phyloP scores from a whole-genome alignment of 1,140 invertebrate species.

The Leptinotarsa undecemlineata region DNA sequence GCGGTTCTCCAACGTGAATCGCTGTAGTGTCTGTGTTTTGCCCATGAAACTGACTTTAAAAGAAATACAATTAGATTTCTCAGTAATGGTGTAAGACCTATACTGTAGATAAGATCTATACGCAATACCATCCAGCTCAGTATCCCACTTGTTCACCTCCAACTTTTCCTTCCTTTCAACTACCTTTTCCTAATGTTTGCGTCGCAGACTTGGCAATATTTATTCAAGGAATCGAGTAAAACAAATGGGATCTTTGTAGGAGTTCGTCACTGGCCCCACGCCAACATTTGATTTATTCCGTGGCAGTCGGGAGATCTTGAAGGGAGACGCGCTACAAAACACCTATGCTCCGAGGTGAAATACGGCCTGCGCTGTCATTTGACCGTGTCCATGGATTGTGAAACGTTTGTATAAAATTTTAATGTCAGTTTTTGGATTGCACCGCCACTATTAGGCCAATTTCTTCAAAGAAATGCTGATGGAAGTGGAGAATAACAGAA shows the following conservation, averaged over 20 bases:
- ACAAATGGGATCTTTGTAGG: constrained; percentile 27
- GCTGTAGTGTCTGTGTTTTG: too few species aligned
- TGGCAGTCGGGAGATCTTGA: constrained; percentile 44
- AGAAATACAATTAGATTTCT: too few species aligned
- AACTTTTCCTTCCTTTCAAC: too few species aligned
- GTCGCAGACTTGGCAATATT: not conserved
- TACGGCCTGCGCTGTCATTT: constrained; percentile 43
- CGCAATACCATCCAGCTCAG: too few species aligned
- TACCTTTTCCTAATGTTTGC: too few species aligned
- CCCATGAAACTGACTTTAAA: too few species aligned
- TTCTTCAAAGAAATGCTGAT: not conserved
- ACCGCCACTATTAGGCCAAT: constrained; percentile 24
- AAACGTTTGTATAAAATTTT: constrained; percentile 49
- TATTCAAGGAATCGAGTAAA: constrained; percentile 3
- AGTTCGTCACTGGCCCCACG: constrained; percentile 38
- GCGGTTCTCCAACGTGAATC: too few species aligned
- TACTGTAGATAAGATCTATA: too few species aligned
- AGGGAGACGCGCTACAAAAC: constrained; percentile 44
- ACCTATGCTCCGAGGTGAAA: constrained; percentile 41
- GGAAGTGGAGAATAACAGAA: too few species aligned
- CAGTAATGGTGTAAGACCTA: too few species aligned
- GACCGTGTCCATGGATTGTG: constrained; percentile 45
- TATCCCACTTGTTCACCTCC: too few species aligned
- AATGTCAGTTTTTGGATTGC: constrained; percentile 43
- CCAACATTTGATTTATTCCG: constrained; percentile 48